Conservation (phyloP, 2,888 invertebrate genomes). For the Leucania comma region DNA sequence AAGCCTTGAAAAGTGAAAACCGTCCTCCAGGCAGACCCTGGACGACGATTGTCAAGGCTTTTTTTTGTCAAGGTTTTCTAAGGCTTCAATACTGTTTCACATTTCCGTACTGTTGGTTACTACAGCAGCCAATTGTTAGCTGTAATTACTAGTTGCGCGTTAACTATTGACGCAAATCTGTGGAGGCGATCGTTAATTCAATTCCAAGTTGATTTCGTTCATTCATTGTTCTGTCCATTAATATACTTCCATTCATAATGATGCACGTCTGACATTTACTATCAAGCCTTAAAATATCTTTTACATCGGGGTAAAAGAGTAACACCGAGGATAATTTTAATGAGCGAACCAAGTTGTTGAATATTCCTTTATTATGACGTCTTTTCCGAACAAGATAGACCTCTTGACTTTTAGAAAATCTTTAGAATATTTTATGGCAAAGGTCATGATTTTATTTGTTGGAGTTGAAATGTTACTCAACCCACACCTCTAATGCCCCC, state of each 20-base stretch:
- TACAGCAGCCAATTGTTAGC: slow-evolving; percentile 45
- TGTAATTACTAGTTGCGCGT: slow-evolving; percentile 62
- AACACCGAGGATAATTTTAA: slow-evolving; percentile 30
- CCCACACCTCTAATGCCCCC: slow-evolving; percentile 34
- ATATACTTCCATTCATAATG: slow-evolving; percentile 71
- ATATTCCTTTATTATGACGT: slow-evolving; percentile 32
- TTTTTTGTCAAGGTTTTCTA: neutral
- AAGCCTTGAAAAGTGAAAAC: neutral
- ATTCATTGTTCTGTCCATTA: slow-evolving; percentile 76
- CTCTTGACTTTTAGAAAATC: slow-evolving; percentile 43
- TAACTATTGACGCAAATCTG: slow-evolving; percentile 64
- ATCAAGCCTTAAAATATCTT: slow-evolving; percentile 26
- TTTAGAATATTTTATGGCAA: slow-evolving; percentile 41
- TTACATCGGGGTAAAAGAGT: slow-evolving; percentile 7
- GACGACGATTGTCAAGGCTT: neutral
- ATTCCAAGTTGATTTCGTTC: slow-evolving; percentile 70
- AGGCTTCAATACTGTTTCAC: neutral
- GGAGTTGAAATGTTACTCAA: slow-evolving; percentile 42
- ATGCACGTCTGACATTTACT: slow-evolving; percentile 32
- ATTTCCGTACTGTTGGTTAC: slow-evolving; percentile 12
- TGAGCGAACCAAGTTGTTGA: slow-evolving; percentile 29
- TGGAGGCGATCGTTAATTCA: slow-evolving; percentile 59
- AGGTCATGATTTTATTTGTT: slow-evolving; percentile 49
- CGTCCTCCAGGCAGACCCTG: neutral
- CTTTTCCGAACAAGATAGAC: slow-evolving; percentile 27